phyloP scores from a whole-genome alignment of 2,888 invertebrate species.

The Orthonevra nobilis region DNA sequence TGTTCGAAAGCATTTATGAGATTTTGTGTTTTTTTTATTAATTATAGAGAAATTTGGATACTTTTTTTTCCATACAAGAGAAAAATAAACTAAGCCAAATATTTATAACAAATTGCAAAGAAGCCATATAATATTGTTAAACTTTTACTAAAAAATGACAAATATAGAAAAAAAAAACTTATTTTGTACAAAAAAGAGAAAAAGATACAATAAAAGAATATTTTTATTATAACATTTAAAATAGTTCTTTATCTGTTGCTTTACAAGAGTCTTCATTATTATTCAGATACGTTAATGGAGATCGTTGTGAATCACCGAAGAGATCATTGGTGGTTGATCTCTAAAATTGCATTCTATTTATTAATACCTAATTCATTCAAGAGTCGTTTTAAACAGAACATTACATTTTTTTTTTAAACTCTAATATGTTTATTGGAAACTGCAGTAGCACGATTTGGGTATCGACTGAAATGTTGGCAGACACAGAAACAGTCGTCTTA shows the following conservation, averaged over 20 bases:
- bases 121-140: constrained; percentile 49
- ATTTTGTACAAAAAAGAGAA: constrained; percentile 46
- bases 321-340: no score
- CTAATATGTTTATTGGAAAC: no score
- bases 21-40: constrained; percentile 15
- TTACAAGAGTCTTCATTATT: neutral
- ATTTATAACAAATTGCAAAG: constrained; percentile 22
- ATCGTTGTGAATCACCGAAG: neutral
- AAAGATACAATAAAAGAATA: constrained; percentile 40
- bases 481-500: no score
- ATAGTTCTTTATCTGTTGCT: constrained; percentile 27
- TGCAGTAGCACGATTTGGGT: no score
- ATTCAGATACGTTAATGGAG: no score
- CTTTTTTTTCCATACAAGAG: constrained; percentile 1
- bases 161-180: constrained; percentile 16
- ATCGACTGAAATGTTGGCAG: no score
- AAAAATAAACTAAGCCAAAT: constrained; percentile 50
- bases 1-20: constrained; percentile 58
- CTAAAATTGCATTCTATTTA: no score
- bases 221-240: constrained; percentile 31
- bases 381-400: no score
- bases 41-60: constrained; percentile 4
- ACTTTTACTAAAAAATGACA: constrained; percentile 25
- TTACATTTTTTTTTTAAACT: no score
- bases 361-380: no score